These are phyloP conservation scores for Cephus cinctus DNA, from an alignment of 1,140 invertebrate species.

Conservation along the genomic window DNA sequence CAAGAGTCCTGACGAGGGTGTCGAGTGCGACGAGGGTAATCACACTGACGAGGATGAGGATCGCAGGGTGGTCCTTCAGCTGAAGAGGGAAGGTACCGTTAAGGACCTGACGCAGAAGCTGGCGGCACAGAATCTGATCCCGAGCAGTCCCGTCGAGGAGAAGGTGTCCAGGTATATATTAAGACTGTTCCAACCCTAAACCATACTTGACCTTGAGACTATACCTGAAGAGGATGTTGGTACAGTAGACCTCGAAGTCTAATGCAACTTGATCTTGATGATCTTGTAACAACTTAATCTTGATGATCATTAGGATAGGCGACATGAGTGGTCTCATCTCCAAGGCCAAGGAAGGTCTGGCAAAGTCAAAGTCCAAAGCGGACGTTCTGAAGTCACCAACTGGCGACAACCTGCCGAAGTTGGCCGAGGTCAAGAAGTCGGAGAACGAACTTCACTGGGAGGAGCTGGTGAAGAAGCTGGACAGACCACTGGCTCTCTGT, in stretches of 20 bases:
- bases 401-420: slow-evolving; percentile 61
- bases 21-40: slow-evolving; percentile 56
- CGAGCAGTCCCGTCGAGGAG: slow-evolving; percentile 61
- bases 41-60: slow-evolving; percentile 60
- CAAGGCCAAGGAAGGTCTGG: slow-evolving; percentile 89
- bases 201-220: too few species aligned
- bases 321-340: slow-evolving; percentile 88
- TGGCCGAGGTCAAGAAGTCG: slow-evolving; percentile 78
- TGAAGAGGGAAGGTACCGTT: slow-evolving; percentile 76
- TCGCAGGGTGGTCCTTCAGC: slow-evolving; percentile 60
- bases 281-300: too few species aligned
- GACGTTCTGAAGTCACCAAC: slow-evolving; percentile 70
- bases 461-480: slow-evolving; percentile 77
- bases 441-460: slow-evolving; percentile 97
- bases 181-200: too few species aligned
- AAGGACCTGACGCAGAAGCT: slow-evolving; percentile 85
- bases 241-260: too few species aligned
- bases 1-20: slow-evolving; percentile 53
- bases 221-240: too few species aligned
- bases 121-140: slow-evolving; percentile 65
- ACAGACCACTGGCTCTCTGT: slow-evolving; percentile 84
- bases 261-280: too few species aligned
- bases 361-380: slow-evolving; percentile 78
- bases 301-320: slow-evolving; percentile 70
- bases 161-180: slow-evolving; percentile 51